Conservation (phyloP, 2,888 invertebrate genomes). For the Monochamus alternatus region DNA sequence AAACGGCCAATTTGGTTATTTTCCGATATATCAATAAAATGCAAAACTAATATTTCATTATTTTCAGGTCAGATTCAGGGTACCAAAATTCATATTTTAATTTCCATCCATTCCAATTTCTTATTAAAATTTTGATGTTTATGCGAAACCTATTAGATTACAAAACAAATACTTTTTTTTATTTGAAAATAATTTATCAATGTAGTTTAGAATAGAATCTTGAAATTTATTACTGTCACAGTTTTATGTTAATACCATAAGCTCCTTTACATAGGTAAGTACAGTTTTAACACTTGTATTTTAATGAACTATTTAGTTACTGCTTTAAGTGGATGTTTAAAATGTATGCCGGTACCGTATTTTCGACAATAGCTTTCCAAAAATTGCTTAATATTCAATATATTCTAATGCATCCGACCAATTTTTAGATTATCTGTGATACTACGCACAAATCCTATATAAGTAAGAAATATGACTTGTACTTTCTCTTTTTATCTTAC, state of each 20-base stretch:
- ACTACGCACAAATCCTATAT: background rate
- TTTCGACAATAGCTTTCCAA: no score
- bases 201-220: background rate
- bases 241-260: constrained; percentile 13
- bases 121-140: no score
- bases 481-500: background rate
- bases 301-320: background rate
- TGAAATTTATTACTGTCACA: constrained; percentile 19
- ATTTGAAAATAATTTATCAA: no score
- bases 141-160: no score
- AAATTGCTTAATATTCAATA: background rate
- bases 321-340: background rate
- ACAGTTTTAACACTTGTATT: background rate
- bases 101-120: no score
- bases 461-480: background rate
- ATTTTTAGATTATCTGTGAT: background rate
- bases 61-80: no score
- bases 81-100: no score
- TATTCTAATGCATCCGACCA: background rate
- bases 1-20: no score
- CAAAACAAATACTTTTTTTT: no score
- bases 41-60: no score
- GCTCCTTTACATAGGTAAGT: background rate
- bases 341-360: background rate
- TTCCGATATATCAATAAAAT: no score